Evolutionary conservation across 2,888 invertebrate genomes (phyloP).

Genomic region (Calameuta pallipes): DNA sequence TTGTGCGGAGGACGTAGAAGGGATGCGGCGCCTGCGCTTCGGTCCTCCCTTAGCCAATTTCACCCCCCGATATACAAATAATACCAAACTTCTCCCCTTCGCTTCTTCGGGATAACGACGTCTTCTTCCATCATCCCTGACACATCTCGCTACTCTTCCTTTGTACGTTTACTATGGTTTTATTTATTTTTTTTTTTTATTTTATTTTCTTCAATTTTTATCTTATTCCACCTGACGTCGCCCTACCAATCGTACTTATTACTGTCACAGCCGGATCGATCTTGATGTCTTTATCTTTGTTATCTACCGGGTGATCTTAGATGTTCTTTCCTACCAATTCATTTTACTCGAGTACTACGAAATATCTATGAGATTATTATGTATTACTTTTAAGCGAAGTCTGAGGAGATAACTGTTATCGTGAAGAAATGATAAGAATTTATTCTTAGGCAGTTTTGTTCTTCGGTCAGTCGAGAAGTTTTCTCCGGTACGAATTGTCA

Average conservation of each 20-base stretch:
- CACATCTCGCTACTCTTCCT: neutral
- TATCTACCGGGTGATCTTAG: neutral
- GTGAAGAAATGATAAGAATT: neutral
- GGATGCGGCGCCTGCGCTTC: slow-evolving; percentile 25
- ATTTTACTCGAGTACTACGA: neutral
- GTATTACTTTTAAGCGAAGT: neutral
- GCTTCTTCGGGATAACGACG: neutral
- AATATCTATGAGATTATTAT: neutral
- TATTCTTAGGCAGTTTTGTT: neutral
- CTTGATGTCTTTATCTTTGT: neutral
- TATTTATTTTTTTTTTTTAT: too few relatives aligned
- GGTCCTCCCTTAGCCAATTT: slow-evolving; percentile 7
- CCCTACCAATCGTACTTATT: neutral
- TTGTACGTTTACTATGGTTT: neutral
- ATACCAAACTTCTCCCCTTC: neutral
- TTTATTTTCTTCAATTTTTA: neutral
- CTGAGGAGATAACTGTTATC: neutral
- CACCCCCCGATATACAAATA: slow-evolving; percentile 5
- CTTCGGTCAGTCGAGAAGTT: neutral
- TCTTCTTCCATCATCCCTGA: neutral
- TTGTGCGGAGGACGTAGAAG: neutral
- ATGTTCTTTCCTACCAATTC: neutral
- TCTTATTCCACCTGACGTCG: neutral
- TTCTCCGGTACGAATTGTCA: neutral
- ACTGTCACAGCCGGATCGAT: neutral